Conservation (phyloP, 2,888 invertebrate genomes). For the Polylopha cassiicola region DNA sequence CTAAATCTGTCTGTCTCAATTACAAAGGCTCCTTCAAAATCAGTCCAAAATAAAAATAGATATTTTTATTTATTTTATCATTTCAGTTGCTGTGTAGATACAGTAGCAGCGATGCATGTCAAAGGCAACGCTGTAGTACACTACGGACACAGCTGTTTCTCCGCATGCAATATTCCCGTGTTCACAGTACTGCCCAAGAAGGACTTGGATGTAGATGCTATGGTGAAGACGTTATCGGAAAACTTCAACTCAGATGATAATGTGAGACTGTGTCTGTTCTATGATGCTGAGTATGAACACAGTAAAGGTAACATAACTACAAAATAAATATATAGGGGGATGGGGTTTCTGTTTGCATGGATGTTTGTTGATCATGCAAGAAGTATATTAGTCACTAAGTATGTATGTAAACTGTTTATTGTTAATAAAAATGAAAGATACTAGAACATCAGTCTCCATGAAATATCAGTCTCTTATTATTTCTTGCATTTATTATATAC, state of each 20-base stretch:
- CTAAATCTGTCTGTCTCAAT: too few species aligned
- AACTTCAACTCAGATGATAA: constrained; percentile 46
- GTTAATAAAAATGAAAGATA: too few species aligned
- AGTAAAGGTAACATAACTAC: constrained; percentile 77
- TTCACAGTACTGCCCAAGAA: constrained; percentile 83
- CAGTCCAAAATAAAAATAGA: neutral
- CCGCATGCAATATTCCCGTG: constrained; percentile 85
- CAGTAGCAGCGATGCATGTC: constrained; percentile 92
- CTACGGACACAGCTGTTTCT: constrained; percentile 93
- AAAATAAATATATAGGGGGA: too few species aligned
- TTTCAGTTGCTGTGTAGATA: constrained; percentile 92
- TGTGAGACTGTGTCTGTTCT: constrained; percentile 74
- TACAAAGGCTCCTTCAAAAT: too few species aligned
- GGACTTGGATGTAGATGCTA: constrained; percentile 68
- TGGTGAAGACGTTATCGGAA: constrained; percentile 32
- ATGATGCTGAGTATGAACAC: constrained; percentile 82
- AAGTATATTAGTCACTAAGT: too few species aligned
- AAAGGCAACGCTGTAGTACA: constrained; percentile 91
- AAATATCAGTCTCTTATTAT: too few species aligned
- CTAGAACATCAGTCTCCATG: too few species aligned
- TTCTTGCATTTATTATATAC: too few species aligned
- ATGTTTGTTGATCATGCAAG: too few species aligned
- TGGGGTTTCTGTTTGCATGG: too few species aligned
- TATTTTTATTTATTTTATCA: constrained; percentile 13
- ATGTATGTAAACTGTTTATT: too few species aligned